phyloP scores from a whole-genome alignment of 2,113 vertebrate genomes.

The Eira barbara region DNA sequence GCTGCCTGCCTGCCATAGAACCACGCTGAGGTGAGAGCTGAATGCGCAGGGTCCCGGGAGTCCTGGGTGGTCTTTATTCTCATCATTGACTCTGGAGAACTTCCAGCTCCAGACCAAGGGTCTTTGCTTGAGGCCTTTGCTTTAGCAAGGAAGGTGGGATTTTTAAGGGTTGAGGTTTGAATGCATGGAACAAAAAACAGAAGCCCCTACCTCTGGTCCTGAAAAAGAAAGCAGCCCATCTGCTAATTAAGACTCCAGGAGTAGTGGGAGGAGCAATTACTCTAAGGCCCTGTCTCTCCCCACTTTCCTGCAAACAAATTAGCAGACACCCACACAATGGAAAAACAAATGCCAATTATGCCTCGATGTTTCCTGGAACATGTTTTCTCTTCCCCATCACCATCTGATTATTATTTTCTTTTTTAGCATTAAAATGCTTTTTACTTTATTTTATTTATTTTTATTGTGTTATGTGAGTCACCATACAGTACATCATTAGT shows the following conservation, averaged over 20 bases:
- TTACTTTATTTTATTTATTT: too few species aligned
- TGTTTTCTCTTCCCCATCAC: neutral
- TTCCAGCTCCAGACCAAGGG: neutral
- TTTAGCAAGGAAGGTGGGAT: neutral
- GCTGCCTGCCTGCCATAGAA: neutral
- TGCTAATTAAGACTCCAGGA: slow-evolving; percentile 41
- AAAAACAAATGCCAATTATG: slow-evolving; percentile 24
- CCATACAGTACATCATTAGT: too few species aligned
- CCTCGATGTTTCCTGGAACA: neutral
- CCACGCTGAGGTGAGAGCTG: neutral
- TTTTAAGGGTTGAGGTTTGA: neutral
- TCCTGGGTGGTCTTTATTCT: neutral
- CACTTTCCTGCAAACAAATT: slow-evolving; percentile 51
- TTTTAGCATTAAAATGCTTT: too few species aligned
- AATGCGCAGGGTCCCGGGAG: neutral
- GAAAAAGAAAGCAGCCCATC: neutral
- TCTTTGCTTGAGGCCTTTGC: neutral
- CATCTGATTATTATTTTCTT: neutral
- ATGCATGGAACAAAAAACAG: neutral
- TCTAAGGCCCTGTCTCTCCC: neutral
- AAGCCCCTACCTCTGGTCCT: neutral
- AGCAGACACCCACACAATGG: slow-evolving; percentile 27
- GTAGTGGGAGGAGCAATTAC: slow-evolving; percentile 23
- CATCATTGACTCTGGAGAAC: neutral
- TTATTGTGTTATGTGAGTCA: too few species aligned